Evolutionary conservation across 1,140 invertebrate genomes (phyloP).

Genomic region (Drosophila pandora): DNA sequence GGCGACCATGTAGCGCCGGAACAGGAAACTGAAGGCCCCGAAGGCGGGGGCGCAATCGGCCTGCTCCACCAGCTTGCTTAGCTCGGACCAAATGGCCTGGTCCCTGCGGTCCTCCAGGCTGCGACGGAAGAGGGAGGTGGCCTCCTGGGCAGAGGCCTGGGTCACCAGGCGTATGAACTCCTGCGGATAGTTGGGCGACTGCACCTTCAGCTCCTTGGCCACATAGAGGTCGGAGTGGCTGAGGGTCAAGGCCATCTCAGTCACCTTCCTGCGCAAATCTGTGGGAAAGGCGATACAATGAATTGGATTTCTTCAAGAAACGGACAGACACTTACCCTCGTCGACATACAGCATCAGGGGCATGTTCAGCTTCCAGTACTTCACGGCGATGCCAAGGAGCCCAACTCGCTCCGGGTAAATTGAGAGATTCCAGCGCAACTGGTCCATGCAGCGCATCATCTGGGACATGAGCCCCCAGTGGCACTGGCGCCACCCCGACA

Average conservation of each 20-base stretch:
- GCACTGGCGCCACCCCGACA: constrained; percentile 13
- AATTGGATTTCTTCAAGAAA: too few species aligned
- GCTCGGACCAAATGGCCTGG: neutral
- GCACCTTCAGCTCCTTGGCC: neutral
- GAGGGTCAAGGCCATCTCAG: neutral
- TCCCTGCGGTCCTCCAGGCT: constrained; percentile 13
- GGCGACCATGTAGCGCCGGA: constrained; percentile 26
- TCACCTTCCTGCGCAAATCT: neutral
- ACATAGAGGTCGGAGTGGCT: neutral
- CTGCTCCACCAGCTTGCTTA: constrained; percentile 4
- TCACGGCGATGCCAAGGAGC: constrained; percentile 11
- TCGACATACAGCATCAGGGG: too few species aligned
- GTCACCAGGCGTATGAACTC: constrained; percentile 6
- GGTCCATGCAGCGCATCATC: constrained; percentile 36
- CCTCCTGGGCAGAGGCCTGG: constrained; percentile 17
- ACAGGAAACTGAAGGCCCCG: constrained; percentile 18
- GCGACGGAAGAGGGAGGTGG: constrained; percentile 10
- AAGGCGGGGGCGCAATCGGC: neutral
- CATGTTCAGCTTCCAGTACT: constrained; percentile 20
- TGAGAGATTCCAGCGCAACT: constrained; percentile 14
- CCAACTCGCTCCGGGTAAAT: neutral
- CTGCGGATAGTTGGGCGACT: neutral
- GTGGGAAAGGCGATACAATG: neutral
- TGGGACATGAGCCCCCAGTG: constrained; percentile 17
- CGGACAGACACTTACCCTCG: neutral